phyloP scores from a whole-genome alignment of 2,113 vertebrate species.

The Isichthys henryi region DNA sequence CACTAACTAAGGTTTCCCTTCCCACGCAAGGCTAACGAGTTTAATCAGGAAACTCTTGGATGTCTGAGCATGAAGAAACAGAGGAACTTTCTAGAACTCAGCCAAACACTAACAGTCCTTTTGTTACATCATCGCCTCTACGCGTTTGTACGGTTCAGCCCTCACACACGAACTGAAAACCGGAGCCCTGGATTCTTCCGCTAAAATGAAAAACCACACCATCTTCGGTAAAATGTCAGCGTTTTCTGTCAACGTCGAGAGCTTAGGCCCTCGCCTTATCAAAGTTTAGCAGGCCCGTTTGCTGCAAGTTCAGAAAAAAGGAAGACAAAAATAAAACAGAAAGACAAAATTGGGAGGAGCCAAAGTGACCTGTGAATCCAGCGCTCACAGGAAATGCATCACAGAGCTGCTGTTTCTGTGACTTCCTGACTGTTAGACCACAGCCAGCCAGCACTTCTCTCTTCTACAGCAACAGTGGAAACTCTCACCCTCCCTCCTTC shows the following conservation, averaged over 20 bases:
- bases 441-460: conserved; percentile 59
- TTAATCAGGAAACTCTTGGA: background rate
- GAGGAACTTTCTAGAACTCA: background rate
- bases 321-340: conserved; percentile 24
- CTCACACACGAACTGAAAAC: background rate
- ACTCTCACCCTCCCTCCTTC: conserved; percentile 37
- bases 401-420: conserved; percentile 55
- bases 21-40: background rate
- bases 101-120: background rate
- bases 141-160: background rate
- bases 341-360: conserved; percentile 16
- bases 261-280: background rate
- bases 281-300: background rate
- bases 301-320: conserved; percentile 17
- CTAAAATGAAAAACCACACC: background rate
- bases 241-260: background rate
- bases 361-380: conserved; percentile 65
- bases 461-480: conserved; percentile 56
- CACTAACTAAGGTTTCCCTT: background rate
- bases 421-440: conserved; percentile 77
- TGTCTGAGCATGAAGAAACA: background rate
- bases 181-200: too few species aligned
- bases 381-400: conserved; percentile 63
- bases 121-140: background rate
- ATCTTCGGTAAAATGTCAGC: background rate